Conservation (phyloP, 2,888 invertebrate genomes). For the Nemotelus nigrinus region DNA sequence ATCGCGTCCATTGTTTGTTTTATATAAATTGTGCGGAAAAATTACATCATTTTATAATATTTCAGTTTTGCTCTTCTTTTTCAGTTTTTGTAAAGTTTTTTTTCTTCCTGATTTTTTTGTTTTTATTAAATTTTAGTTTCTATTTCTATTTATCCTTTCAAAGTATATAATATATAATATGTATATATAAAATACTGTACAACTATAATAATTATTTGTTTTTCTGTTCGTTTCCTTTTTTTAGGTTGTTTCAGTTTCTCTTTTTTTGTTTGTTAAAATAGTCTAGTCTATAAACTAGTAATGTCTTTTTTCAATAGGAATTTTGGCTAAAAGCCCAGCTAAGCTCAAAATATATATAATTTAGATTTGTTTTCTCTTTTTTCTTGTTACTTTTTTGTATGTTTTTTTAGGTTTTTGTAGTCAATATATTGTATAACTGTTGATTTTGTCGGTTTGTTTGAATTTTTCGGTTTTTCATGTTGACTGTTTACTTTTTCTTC, state of each 20-base stretch:
- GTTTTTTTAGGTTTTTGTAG: too few relatives aligned
- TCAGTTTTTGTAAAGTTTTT: slow-evolving; percentile 2
- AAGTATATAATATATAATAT: slow-evolving; percentile 34
- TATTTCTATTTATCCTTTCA: slow-evolving; percentile 28
- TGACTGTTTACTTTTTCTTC: too few relatives aligned
- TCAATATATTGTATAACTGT: too few relatives aligned
- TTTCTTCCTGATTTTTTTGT: neutral
- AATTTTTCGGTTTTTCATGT: neutral
- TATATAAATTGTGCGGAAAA: slow-evolving; percentile 51
- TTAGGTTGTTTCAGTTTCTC: slow-evolving; percentile 43
- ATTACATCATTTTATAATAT: slow-evolving; percentile 23
- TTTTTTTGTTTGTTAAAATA: slow-evolving; percentile 46
- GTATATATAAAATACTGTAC: slow-evolving; percentile 44
- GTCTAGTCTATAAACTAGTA: slow-evolving; percentile 51
- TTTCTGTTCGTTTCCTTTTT: slow-evolving; percentile 17
- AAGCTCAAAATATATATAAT: slow-evolving; percentile 52
- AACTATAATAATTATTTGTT: slow-evolving; percentile 35
- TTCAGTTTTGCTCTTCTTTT: neutral
- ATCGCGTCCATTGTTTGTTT: slow-evolving; percentile 50
- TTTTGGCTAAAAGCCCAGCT: slow-evolving; percentile 54
- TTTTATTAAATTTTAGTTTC: neutral
- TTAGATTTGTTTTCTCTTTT: slow-evolving; percentile 35
- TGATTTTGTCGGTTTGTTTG: slow-evolving; percentile 3
- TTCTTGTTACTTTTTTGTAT: slow-evolving; percentile 37
- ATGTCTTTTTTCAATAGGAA: slow-evolving; percentile 56